These are phyloP conservation scores for Athrips mouffetella DNA, from an alignment of 2,888 invertebrate species.

Conservation along the genomic window DNA sequence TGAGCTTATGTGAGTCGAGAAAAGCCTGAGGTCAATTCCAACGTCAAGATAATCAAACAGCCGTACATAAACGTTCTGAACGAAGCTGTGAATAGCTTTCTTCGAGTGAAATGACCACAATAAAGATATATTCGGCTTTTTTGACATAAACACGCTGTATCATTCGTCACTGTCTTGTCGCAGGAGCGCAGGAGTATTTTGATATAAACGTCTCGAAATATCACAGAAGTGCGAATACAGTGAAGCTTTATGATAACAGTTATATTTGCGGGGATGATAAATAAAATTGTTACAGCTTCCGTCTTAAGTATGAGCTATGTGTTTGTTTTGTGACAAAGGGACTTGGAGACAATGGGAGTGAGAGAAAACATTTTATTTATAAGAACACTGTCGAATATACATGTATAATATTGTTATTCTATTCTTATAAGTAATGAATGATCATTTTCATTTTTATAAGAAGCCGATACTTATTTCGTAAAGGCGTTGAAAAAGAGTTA, in stretches of 20 bases:
- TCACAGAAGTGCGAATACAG: background rate
- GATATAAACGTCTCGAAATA: conserved; percentile 2
- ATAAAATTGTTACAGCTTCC: conserved; percentile 11
- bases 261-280: conserved; percentile 5
- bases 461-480: too few species aligned
- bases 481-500: too few species aligned
- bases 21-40: too few species aligned
- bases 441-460: too few species aligned
- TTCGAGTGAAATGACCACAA: background rate
- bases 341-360: background rate
- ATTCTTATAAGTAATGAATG: too few species aligned
- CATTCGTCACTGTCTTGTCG: background rate
- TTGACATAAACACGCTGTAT: conserved; percentile 1
- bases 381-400: too few species aligned
- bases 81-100: too few species aligned
- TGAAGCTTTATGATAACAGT: conserved; percentile 7
- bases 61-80: too few species aligned
- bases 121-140: conserved; percentile 3
- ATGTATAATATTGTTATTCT: too few species aligned
- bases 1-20: too few species aligned
- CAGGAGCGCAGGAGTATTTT: background rate
- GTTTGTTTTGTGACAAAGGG: conserved; percentile 1
- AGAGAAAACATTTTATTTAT: background rate
- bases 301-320: background rate
- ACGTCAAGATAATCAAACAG: too few species aligned